These are phyloP conservation scores for Bibio marci DNA, from an alignment of 2,888 invertebrate genomes.

Conservation along the genomic window DNA sequence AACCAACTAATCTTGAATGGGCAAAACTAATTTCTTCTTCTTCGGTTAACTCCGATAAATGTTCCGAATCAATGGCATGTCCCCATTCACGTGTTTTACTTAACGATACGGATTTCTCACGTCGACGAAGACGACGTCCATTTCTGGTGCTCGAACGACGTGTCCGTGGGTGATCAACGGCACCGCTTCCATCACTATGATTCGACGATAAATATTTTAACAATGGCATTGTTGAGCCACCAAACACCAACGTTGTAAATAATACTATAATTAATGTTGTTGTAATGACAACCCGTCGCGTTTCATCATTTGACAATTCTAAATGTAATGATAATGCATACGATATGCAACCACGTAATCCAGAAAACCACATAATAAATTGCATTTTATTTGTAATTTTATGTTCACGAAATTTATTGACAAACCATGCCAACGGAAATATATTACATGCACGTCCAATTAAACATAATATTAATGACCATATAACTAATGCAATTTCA, in stretches of 20 bases:
- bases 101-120: constrained; percentile 65
- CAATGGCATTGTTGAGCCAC: constrained; percentile 95
- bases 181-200: constrained; percentile 19
- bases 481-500: constrained; percentile 79
- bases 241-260: constrained; percentile 87
- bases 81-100: constrained; percentile 99
- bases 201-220: constrained; percentile 64
- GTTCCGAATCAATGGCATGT: constrained; percentile 84
- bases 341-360: constrained; percentile 90
- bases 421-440: constrained; percentile 81
- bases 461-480: constrained; percentile 84
- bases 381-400: constrained; percentile 97
- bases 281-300: constrained; percentile 90
- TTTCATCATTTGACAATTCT: constrained; percentile 76
- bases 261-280: constrained; percentile 95
- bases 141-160: constrained; percentile 15
- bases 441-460: constrained; percentile 93
- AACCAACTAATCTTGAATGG: constrained; percentile 65
- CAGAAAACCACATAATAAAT: constrained; percentile 99
- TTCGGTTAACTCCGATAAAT: constrained; percentile 81
- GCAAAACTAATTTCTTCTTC: constrained; percentile 76
- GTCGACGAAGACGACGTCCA: constrained; percentile 39
- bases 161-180: constrained; percentile 22
- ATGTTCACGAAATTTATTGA: constrained; percentile 92
- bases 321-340: constrained; percentile 94